phyloP scores from a whole-genome alignment of 2,888 invertebrate genomes.

The Antitype chi region DNA sequence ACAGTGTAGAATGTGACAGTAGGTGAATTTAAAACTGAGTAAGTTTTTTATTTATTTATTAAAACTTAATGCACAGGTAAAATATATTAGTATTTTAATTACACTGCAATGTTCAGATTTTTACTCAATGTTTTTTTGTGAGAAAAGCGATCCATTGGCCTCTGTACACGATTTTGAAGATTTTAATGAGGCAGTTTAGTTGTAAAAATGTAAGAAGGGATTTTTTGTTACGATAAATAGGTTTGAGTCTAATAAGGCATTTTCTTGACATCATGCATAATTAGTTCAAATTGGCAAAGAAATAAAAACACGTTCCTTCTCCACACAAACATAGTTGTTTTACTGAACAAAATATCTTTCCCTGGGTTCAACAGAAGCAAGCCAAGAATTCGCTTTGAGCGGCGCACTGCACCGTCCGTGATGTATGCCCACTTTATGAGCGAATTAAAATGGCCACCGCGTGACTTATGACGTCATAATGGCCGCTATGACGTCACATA shows the following conservation, averaged over 20 bases:
- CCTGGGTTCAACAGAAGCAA: constrained; percentile 40
- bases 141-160: too few species aligned
- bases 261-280: neutral
- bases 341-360: constrained; percentile 18
- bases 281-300: neutral
- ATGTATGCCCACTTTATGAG: constrained; percentile 80
- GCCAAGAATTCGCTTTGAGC: constrained; percentile 78
- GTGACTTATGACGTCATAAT: constrained; percentile 81
- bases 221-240: neutral
- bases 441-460: constrained; percentile 78
- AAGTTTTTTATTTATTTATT: too few species aligned
- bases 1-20: constrained; percentile 21
- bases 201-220: neutral
- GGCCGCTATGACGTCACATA: constrained; percentile 50
- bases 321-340: constrained; percentile 8
- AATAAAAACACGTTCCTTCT: neutral
- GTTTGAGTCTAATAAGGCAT: neutral
- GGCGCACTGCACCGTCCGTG: constrained; percentile 70
- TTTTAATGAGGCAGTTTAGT: neutral
- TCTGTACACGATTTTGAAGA: neutral
- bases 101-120: neutral
- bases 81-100: too few species aligned
- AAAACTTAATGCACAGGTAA: too few species aligned
- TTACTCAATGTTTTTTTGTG: neutral
- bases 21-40: neutral